Evolutionary conservation across 1,140 invertebrate species (phyloP).

Genomic region (Tetranychus cinnabarinus): DNA sequence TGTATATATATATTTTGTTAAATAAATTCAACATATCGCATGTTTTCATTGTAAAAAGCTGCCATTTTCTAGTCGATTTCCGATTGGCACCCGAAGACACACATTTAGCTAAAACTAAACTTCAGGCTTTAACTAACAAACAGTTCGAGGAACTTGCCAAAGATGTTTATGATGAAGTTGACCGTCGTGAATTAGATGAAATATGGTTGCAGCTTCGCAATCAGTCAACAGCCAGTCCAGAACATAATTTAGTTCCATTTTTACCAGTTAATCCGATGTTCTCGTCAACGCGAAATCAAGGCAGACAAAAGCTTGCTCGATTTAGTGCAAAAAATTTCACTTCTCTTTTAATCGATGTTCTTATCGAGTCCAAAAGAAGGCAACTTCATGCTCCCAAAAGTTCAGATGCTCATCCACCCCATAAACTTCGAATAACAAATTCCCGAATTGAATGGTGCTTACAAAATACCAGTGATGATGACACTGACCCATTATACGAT

Average conservation of each 20-base stretch:
- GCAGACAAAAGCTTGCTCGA: conserved; percentile 79
- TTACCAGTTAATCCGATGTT: conserved; percentile 80
- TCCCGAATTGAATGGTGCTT: conserved; percentile 2
- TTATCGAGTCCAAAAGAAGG: conserved; percentile 60
- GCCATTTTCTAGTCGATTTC: too few species aligned
- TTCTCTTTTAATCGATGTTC: conserved; percentile 62
- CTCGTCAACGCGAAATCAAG: conserved; percentile 78
- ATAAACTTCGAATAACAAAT: not conserved
- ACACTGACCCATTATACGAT: conserved; percentile 66
- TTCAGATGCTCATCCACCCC: too few species aligned
- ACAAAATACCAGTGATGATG: conserved; percentile 35
- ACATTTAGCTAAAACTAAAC: conserved; percentile 44
- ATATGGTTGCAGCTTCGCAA: conserved; percentile 21
- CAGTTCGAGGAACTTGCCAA: conserved; percentile 84
- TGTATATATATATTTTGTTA: too few species aligned
- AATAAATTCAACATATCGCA: too few species aligned
- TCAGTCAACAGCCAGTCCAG: conserved; percentile 20
- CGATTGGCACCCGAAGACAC: conserved; percentile 29
- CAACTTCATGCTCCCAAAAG: conserved; percentile 14
- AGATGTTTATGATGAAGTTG: conserved; percentile 94
- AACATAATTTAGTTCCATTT: conserved; percentile 43
- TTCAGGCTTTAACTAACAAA: conserved; percentile 65
- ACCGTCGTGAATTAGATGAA: conserved; percentile 70
- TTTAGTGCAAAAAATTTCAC: conserved; percentile 70
- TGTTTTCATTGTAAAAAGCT: too few species aligned